Base-by-base conservation (phyloP, 2,797 vertebrate species). In the Fistularia commersonii region DNA sequence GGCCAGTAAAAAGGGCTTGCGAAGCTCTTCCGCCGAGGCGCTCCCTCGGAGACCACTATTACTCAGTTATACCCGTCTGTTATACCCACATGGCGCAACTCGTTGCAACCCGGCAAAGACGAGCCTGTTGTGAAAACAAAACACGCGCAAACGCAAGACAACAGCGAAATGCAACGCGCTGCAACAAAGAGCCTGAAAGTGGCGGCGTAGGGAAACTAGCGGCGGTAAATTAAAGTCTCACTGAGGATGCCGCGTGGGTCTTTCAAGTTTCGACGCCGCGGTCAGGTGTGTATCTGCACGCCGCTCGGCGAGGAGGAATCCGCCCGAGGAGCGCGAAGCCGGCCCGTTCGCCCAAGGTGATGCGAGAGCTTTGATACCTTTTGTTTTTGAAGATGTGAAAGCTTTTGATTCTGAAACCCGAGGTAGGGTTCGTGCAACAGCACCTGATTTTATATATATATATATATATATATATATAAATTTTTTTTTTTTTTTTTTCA, bases 361-460 rank as follows among this genome's bases (percentile, higher is more conserved):
- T n/a, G 48, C 10, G 61, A 50, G 50, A 61, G 70, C 75, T 82
- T 84, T 82, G 66, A 84, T 81, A 63, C 55, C 35, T 63, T 75
- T 84, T 23, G 64, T 77, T 83, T 83, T 84, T 85, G 76, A 84
- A 85, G 63, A 68, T 74, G 55, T 63, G 57, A 67, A 71, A 62
- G 45, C 77, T 79, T 82, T 83, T 83, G 77, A 82, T 82, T 80
- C 70, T 68, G 71, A 82, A 84, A 85, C 70, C 66, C 72, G 72
- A 43, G 75, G 77, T 70, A 7, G 44, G 50, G 65, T 64, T 74
- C 64, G 34, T 74, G 69, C 76, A 84, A 71, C 72, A 71, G 47
- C 54, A 52, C 61, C 61, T 62, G 60, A 57, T 53, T 64, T 66
- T 59, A 40, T 51, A 54, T 62, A 68, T 72, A 60, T 69, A 51